Percentiles rank a stretch among this genome's conserved stretches.
phyloP scores from a whole-genome alignment of 2,113 vertebrate genomes.

The Lagopus muta region DNA sequence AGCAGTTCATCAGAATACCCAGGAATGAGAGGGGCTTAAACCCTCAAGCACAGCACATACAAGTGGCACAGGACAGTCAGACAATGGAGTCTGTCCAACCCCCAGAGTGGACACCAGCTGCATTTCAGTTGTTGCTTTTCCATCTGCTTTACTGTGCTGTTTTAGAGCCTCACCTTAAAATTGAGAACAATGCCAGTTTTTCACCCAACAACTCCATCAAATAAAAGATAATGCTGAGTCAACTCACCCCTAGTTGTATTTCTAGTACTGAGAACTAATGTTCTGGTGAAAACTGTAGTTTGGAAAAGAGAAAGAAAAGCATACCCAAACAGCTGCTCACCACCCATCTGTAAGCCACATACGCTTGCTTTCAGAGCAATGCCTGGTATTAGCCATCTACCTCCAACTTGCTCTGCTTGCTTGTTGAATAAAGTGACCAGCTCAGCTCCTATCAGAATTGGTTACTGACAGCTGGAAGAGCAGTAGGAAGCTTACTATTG shows the following conservation, averaged over 20 bases:
- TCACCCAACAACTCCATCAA: neutral
- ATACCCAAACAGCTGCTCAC: neutral
- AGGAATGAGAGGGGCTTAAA: neutral
- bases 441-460: neutral
- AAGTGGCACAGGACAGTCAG: neutral
- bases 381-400: neutral
- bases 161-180: neutral
- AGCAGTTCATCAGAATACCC: neutral
- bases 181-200: neutral
- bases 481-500: neutral
- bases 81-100: neutral
- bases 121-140: constrained; percentile 57
- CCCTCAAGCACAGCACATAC: neutral
- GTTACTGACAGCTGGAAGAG: neutral
- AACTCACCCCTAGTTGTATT: neutral
- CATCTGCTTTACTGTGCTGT: constrained; percentile 13
- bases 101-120: neutral
- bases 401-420: neutral
- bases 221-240: neutral
- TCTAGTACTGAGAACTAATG: neutral
- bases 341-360: neutral
- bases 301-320: neutral
- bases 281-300: neutral
- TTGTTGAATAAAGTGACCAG: neutral
- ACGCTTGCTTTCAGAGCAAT: neutral